These are phyloP conservation scores for Mesoclemmys tuberculata DNA, from an alignment of 2,113 vertebrate genomes.

Conservation along the genomic window DNA sequence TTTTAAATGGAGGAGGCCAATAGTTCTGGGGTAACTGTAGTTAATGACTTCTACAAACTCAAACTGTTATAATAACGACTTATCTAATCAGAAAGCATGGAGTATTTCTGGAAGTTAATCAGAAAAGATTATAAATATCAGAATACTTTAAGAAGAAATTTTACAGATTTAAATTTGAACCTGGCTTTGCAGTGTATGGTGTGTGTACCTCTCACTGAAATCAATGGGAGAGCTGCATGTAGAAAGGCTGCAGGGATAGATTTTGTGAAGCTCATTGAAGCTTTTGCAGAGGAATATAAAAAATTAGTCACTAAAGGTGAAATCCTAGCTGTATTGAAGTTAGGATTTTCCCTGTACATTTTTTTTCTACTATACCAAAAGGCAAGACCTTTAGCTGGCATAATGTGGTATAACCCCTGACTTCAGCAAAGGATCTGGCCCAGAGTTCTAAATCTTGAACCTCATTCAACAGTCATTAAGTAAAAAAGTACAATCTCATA, in stretches of 20 bases:
- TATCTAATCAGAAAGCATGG: neutral
- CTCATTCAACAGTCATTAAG: neutral
- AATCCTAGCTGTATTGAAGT: neutral
- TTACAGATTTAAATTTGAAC: neutral
- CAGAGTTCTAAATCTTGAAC: neutral
- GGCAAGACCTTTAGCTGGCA: neutral
- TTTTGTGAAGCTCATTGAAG: neutral
- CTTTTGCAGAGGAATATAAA: neutral
- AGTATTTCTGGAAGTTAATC: neutral
- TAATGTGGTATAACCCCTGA: rapidly evolving
- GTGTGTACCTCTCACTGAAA: neutral
- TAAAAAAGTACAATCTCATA: neutral
- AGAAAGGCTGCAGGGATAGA: rapidly evolving
- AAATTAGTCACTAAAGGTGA: neutral
- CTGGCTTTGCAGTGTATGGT: rapidly evolving
- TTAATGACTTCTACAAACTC: no score
- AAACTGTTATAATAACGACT: rapidly evolving
- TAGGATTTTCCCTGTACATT: neutral
- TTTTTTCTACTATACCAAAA: neutral
- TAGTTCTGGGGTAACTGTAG: no score
- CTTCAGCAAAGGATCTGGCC: neutral
- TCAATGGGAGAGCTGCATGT: neutral
- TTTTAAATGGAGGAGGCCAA: neutral
- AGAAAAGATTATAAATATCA: neutral
- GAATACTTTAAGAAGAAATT: neutral